A percentile compares a stretch with the other conserved stretches of the same genome.
Conservation (phyloP, 2,797 vertebrate genomes). For the Otolemur crassicaudatus region DNA sequence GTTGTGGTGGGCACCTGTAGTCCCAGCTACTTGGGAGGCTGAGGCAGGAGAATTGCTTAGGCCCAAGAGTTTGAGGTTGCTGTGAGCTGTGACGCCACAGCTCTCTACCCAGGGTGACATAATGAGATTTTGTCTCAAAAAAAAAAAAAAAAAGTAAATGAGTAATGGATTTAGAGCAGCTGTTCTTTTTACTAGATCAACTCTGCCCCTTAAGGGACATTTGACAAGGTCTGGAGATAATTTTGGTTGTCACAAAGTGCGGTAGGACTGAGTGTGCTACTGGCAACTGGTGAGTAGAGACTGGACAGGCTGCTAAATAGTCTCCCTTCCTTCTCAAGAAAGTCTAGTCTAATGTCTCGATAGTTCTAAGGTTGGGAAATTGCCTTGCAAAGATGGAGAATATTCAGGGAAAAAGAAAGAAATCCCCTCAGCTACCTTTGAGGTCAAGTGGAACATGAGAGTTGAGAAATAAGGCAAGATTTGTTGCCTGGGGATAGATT, state of each 20-base stretch:
- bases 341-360: not conserved
- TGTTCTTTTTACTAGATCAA: not conserved
- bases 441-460: not conserved
- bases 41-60: no score
- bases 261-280: not conserved
- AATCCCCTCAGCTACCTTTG: not conserved
- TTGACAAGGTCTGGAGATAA: not conserved
- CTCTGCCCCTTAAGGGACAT: not conserved
- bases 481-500: not conserved
- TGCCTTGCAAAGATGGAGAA: not conserved
- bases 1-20: no score
- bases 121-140: no score
- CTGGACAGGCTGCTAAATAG: not conserved
- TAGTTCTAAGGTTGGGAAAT: not conserved
- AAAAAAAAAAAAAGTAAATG: not conserved
- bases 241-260: not conserved
- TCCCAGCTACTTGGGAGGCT: no score
- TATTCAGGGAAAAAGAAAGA: not conserved
- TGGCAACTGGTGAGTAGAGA: not conserved
- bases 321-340: not conserved
- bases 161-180: not conserved
- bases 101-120: no score
- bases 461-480: not conserved
- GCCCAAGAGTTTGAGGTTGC: no score
- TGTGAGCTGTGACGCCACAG: no score